phyloP scores from a whole-genome alignment of 2,888 invertebrate species.

The Oscheius onirici region DNA sequence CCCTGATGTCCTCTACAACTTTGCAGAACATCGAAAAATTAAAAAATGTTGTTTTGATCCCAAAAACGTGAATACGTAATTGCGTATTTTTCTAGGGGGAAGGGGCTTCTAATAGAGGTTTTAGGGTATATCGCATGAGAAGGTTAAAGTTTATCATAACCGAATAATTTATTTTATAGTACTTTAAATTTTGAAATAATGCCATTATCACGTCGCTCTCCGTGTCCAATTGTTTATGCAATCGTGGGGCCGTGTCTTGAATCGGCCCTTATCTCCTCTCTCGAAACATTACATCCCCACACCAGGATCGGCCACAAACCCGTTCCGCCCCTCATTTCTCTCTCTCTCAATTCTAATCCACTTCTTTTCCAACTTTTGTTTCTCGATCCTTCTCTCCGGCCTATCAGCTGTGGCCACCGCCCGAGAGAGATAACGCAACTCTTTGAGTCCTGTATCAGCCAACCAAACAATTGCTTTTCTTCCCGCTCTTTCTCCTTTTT shows the following conservation, averaged over 20 bases:
- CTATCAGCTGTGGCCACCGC: slow-evolving; percentile 34
- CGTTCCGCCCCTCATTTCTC: neutral
- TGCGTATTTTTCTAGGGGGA: too few relatives aligned
- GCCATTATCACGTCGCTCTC: too few relatives aligned
- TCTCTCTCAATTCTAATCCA: neutral
- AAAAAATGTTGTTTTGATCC: too few relatives aligned
- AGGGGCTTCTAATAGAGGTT: too few relatives aligned
- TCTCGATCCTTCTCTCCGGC: slow-evolving; percentile 8
- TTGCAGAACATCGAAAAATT: too few relatives aligned
- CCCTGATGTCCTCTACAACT: too few relatives aligned
- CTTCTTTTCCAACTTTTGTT: neutral
- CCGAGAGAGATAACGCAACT: slow-evolving; percentile 30
- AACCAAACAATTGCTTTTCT: slow-evolving; percentile 13
- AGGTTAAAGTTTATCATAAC: too few relatives aligned
- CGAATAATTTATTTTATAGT: too few relatives aligned
- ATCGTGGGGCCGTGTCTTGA: neutral
- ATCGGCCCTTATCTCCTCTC: neutral
- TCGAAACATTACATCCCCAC: slow-evolving; percentile 9
- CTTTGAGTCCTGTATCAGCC: neutral
- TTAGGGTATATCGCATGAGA: too few relatives aligned
- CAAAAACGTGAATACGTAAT: too few relatives aligned
- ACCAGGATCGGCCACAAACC: neutral
- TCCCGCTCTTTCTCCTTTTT: neutral
- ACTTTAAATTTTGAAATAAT: too few relatives aligned
- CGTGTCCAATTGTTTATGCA: too few relatives aligned